A percentile compares a stretch with the other conserved stretches of the same genome.
These are phyloP conservation scores for Drosophila punjabiensis DNA, from an alignment of 1,140 invertebrate species.

Conservation along the genomic window DNA sequence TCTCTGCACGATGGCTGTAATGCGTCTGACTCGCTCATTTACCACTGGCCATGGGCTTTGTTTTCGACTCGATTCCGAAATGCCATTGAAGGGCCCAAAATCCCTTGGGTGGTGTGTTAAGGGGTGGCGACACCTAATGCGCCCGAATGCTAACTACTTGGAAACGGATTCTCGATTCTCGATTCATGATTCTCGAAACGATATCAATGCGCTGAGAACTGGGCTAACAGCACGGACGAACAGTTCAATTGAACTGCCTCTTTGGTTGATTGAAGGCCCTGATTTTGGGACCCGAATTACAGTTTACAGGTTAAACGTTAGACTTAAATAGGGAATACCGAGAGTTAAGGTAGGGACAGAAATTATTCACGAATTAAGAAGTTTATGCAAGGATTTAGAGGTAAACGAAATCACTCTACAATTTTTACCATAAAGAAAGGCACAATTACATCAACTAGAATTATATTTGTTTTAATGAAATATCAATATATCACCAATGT, in stretches of 20 bases:
- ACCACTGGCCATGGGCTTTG: slow-evolving; percentile 33
- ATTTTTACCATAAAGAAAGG: background rate
- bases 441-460: background rate
- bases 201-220: slow-evolving; percentile 21
- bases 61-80: slow-evolving; percentile 23
- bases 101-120: background rate
- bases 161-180: slow-evolving; percentile 10
- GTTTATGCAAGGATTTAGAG: background rate
- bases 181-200: slow-evolving; percentile 9
- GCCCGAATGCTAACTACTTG: slow-evolving; percentile 22
- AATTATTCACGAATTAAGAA: background rate
- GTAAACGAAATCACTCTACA: background rate
- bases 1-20: slow-evolving; percentile 31
- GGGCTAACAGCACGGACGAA: slow-evolving; percentile 8
- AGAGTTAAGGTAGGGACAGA: background rate
- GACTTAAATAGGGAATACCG: background rate
- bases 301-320: background rate
- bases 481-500: background rate
- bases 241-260: slow-evolving; percentile 16
- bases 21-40: slow-evolving; percentile 30
- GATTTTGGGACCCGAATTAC: slow-evolving; percentile 9
- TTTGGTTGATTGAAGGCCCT: background rate
- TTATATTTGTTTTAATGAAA: background rate
- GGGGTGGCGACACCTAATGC: slow-evolving; percentile 4
- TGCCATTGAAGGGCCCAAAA: background rate